Base-by-base conservation (phyloP, 2,113 vertebrate genomes). In the Mus pahari region DNA sequence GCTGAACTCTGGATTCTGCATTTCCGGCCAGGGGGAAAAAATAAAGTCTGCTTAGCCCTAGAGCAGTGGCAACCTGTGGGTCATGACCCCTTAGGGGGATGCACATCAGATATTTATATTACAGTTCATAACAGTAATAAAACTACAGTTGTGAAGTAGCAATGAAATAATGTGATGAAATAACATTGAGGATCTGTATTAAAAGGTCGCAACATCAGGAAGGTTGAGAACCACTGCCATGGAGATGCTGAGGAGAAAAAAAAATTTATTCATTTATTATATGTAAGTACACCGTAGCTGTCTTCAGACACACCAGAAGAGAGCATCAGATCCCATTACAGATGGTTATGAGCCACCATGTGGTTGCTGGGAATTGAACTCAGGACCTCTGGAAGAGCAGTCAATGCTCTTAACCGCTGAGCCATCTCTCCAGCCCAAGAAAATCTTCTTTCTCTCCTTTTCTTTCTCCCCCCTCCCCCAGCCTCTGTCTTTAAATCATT, bases 1-100 rank as follows among this genome's bases (percentile, higher is more conserved):
- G 92, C 94, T 90, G 97, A 86, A 94, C 95, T 98, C 91, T 95
- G 94, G 92, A 97, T 92, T 96, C 92, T 96, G 96, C 88, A 64
- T 91, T 97, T 77, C 71, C 53, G 88, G 83, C 95, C 91, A 90
- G 79, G 89, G 90, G 78, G 73, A 95, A 92, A 90, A 97, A 97
- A 95, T 77, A 75, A 94, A 89, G 97, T 94, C 0, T 0, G 74
- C 95, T 93, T 97, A 87, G 92, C 96, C 97, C 97, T 96, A 97
- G 96, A 95, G 19, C 36, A 13, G 2, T 13, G 53, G 31, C 33
- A 24, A n/a, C 50, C 19, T 81, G 50, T 81, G 33, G 19, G 53
- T 36, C 9, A 0, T 2, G 17, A 58, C 50, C 53, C 50, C 50
- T 36, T 58, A 13, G 33, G 33, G 36, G 48, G 48, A 19, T 78